Conservation (phyloP, 2,888 invertebrate species). For the Criorhina ranunculi region DNA sequence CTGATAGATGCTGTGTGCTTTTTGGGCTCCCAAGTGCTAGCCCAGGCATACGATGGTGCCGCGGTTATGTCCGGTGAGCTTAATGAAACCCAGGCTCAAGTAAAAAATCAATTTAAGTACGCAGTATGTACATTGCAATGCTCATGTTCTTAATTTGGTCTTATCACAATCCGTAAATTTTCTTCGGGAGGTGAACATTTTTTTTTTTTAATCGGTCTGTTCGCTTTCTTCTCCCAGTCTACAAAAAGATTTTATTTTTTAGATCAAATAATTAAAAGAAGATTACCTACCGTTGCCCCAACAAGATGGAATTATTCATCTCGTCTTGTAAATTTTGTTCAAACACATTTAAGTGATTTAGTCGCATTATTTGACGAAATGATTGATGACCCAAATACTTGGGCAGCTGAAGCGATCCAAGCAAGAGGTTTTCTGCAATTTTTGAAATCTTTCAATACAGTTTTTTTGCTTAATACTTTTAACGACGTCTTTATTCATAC, state of each 20-base stretch:
- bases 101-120: neutral
- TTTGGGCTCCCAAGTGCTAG: neutral
- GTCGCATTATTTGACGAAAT: conserved; percentile 5
- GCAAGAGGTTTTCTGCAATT: conserved; percentile 9
- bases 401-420: conserved; percentile 8
- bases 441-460: conserved; percentile 1
- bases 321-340: conserved; percentile 5
- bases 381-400: conserved; percentile 21
- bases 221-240: neutral
- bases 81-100: neutral
- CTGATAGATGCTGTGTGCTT: conserved; percentile 3
- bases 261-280: neutral
- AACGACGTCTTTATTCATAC: neutral
- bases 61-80: conserved; percentile 19
- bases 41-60: conserved; percentile 36
- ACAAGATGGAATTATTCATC: conserved; percentile 7
- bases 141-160: conserved; percentile 14
- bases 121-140: conserved; percentile 33
- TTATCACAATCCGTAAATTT: no score
- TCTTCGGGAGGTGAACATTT: no score
- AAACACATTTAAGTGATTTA: neutral
- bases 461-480: conserved; percentile 6
- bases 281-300: neutral
- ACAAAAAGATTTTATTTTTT: neutral
- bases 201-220: conserved; percentile 2